These are phyloP conservation scores for Acholoe squamosa DNA, from an alignment of 2,888 invertebrate genomes.

Conservation along the genomic window DNA sequence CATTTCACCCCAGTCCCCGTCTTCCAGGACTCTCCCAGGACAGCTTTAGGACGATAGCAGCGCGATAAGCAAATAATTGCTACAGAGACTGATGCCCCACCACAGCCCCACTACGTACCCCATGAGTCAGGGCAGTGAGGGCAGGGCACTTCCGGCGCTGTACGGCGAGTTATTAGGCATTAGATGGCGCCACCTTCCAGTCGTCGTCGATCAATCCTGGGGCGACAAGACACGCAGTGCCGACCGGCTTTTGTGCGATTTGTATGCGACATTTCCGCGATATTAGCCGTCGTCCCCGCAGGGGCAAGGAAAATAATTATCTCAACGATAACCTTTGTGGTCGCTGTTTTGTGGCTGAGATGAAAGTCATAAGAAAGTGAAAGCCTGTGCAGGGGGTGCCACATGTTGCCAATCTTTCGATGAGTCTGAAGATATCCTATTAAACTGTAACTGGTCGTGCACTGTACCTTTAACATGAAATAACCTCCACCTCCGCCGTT, in stretches of 20 bases:
- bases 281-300: neutral
- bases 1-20: too few relatives aligned
- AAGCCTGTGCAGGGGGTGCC: neutral
- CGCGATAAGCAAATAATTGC: constrained; percentile 38
- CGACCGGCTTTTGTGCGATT: neutral
- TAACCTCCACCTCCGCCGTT: too few relatives aligned
- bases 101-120: neutral
- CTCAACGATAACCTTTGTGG: neutral
- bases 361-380: neutral
- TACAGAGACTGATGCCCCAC: neutral
- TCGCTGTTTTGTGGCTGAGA: neutral
- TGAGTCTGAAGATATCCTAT: too few relatives aligned
- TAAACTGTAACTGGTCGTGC: too few relatives aligned
- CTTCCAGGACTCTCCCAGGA: neutral
- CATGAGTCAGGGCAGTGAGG: constrained; percentile 22
- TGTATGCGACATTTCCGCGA: neutral
- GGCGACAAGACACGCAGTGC: neutral
- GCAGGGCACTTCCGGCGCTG: constrained; percentile 6
- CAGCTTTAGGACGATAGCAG: neutral
- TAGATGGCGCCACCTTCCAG: constrained; percentile 23
- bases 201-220: neutral
- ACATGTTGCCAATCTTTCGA: neutral
- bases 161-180: neutral
- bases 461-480: too few relatives aligned
- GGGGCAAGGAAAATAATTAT: neutral